Base-by-base conservation (phyloP, 2,888 invertebrate species). In the Xanthia icteritia region DNA sequence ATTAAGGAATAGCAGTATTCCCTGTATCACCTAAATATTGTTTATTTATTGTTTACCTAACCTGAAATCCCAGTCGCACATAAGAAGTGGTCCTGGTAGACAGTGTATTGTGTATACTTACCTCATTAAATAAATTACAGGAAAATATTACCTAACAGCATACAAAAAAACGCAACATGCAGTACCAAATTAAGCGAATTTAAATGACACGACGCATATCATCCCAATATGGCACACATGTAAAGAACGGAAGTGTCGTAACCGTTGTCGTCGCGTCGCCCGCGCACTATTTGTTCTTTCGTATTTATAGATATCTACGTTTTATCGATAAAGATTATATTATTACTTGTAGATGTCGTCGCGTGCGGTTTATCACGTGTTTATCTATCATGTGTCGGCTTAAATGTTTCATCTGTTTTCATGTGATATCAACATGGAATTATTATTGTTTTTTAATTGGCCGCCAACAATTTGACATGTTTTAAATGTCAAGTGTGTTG, bases 311-410 rank as follows among this genome's bases (percentile, higher is more conserved):
- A 61, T 68, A 81, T 79, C 66, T 67, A 36, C 36, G 61, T 66
- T 67, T 78, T 83, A 81, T 81, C 79, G 51, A 63, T 71, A 83
- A 51, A 51, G 66, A 83, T 81, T 78, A 63, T 61, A 82, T 70
- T 83, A 84, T 81, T 81, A 79, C 73, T 66, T 69, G 67, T 69
- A 48, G n/a, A 51, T 63, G 60, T 77, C 36, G 27, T 83, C 66
- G 66, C 48, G 48, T 72, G 56, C 45, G 5, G 9, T 42, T 83
- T 71, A 70, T 82, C 66, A 74, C 65, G 17, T 66, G 69, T 63
- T 84, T 73, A 73, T 70, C 56, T 61, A 36, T 20, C 20, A 51
- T 31, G 31, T 61, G 45, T 79, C 63, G 70, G 54, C 9, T 79
- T 31, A 27, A 56, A 66, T 65, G 27, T 51, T 60, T 61, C 45